phyloP scores from a whole-genome alignment of 2,888 invertebrate genomes.

The Sphecodes monilicornis region DNA sequence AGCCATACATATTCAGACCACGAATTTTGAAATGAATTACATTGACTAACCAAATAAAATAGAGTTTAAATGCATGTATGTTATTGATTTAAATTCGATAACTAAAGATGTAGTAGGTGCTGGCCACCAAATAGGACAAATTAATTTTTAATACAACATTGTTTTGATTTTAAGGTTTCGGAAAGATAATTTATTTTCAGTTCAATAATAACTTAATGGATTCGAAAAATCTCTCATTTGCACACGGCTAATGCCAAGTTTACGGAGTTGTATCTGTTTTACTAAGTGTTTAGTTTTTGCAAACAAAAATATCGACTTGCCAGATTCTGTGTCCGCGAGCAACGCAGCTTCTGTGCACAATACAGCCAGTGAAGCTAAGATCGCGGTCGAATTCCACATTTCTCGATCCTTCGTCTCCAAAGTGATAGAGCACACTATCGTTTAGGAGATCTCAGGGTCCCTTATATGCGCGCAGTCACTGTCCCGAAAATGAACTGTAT shows the following conservation, averaged over 20 bases:
- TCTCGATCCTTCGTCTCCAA: not conserved
- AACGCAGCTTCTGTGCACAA: not conserved
- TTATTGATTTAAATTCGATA: not conserved
- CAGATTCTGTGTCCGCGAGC: not conserved
- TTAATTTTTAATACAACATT: too few relatives aligned
- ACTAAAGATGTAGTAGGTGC: too few relatives aligned
- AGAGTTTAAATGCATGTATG: not conserved
- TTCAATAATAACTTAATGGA: too few relatives aligned
- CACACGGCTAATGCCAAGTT: too few relatives aligned
- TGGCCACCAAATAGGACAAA: too few relatives aligned
- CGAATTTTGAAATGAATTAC: not conserved
- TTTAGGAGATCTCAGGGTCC: constrained; percentile 4
- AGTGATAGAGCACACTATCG: constrained; percentile 16
- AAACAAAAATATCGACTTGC: not conserved
- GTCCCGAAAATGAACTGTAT: not conserved
- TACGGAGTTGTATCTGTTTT: too few relatives aligned
- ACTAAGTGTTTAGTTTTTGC: too few relatives aligned
- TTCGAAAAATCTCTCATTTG: too few relatives aligned
- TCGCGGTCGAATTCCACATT: constrained; percentile 19
- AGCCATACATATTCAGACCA: not conserved
- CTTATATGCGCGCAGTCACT: constrained; percentile 25
- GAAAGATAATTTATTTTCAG: not conserved
- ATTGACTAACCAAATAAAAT: not conserved
- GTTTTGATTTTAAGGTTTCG: not conserved
- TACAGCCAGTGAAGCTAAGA: not conserved